Base-by-base conservation (phyloP, 2,113 vertebrate species). In the Megatriorchis doriae region DNA sequence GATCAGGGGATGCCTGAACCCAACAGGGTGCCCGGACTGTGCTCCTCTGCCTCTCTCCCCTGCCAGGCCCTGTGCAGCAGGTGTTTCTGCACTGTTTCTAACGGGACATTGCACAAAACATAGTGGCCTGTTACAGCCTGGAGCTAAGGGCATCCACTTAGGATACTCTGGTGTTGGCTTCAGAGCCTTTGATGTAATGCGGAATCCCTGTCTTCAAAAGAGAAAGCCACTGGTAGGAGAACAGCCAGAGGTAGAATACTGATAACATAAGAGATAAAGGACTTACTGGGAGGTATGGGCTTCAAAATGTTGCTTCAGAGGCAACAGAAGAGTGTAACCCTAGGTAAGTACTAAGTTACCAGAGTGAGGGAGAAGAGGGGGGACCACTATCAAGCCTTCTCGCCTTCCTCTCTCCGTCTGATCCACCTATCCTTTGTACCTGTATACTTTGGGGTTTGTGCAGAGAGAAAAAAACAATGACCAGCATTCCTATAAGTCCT, bases 1-100 rank as follows among this genome's bases (percentile, higher is more conserved):
- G 12, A 20, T 16, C 21, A 13, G 10, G 25, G 47, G 32, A 36
- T 47, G 71, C 27, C 73, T 17, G 74, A 42, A 42, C 67, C 40
- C 56, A 50, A 2, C 23, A 36, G 50, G 40, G 45, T 42, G 43
- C 43, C 50, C 1, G 3, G 16, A 2, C 48, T 2, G 4, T 4
- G 6, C 36, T 56, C 52, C 62, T 43, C 65, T 53, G 75, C 82
- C 53, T 20, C 82, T 8, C 48, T 52, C 27, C 1, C 50, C 50
- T 38, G 32, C 67, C 61, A 11, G 45, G n/a, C 27, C 52, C 40
- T 8, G 38, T 10, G n/a, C 63, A 29, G 27, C 70, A 34, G 50
- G 10, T 40, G 42, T 9, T 40, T 12, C 65, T 61, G 53, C 29
- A 34, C 42, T 65, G 20, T 21, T 81, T 16, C 82, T 86, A 43